Evolutionary conservation across 2,797 vertebrate species (phyloP), one percentile per base, ranked within the genome.

Genomic region (Alauda arvensis): DNA sequence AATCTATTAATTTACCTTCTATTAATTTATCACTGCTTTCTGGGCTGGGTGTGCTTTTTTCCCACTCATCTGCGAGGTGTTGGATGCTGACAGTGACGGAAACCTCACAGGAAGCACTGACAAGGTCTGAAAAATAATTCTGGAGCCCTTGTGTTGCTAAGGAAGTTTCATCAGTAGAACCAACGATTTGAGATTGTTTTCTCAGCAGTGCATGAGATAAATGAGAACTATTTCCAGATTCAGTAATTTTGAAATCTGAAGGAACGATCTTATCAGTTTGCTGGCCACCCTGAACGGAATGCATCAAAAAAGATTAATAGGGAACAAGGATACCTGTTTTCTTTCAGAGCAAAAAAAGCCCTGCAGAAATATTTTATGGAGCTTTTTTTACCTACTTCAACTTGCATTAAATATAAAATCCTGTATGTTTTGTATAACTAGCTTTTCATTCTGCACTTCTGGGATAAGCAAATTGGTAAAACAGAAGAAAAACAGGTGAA

Each of bases 51-150:
- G 33, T 2, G 4, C 25, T 34, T 28, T 55, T 83, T 78, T 7
- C 6, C 11, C 29, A 18, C 68, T 82, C 88, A 79, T 94, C 83
- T 81, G 42, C 0, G 0, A 94, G 89, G 63, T 69, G 74, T 33
- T 94, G 25, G 1, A 33, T n/a, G 87, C 81, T 94, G 93, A 90
- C 93, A 94, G 70, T 92, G 93, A 94, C 57, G 15, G 93, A 95
- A 95, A 91, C 83, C 92, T 92, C 94, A 87, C 74, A 93, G 93
- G 93, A 95, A 95, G 91, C 85, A 74, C 5, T 89, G 92, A 91
- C 94, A 94, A 43, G 77, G 92, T 29, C 82, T 94, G 93, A 94
- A 94, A 94, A 95, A 94, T 95, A 94, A 90, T 94, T 95, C 87
- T 85, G 91, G 93, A 93, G 80, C 91, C 77, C 70, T 83, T n/a